Conservation (phyloP, 2,113 vertebrate species). For the Spheniscus mendiculus region DNA sequence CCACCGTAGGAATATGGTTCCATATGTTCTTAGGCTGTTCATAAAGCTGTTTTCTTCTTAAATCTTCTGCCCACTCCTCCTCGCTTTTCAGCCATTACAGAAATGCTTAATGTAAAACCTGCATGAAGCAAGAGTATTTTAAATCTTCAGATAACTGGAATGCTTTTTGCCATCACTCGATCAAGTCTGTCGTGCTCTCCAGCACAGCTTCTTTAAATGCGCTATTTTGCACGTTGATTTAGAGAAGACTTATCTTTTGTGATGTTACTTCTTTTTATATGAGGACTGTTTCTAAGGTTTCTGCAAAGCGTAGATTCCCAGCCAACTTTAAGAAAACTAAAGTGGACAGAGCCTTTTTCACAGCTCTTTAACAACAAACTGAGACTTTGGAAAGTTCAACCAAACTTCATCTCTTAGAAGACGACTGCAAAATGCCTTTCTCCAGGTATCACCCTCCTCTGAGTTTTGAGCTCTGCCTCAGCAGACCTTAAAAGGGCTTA, state of each 20-base stretch:
- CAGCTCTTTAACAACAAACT: neutral
- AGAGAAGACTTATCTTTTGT: neutral
- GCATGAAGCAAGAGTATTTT: neutral
- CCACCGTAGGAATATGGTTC: neutral
- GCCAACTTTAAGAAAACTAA: neutral
- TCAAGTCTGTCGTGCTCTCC: accelerated
- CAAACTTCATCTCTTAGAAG: neutral
- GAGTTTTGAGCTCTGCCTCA: neutral
- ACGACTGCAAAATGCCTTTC: neutral
- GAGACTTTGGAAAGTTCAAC: neutral
- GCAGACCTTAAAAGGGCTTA: slow-evolving; percentile 4
- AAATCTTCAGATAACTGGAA: accelerated
- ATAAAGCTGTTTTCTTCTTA: neutral
- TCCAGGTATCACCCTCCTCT: neutral
- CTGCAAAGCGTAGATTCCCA: neutral
- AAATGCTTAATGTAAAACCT: neutral
- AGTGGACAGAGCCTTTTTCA: neutral
- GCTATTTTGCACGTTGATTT: accelerated
- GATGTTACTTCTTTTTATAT: neutral
- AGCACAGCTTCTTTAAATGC: accelerated
- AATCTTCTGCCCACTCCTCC: slow-evolving; percentile 22
- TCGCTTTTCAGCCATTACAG: neutral
- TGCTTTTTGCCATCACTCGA: neutral
- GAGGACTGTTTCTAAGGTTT: accelerated
- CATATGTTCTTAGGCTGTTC: slow-evolving; percentile 12